Evolutionary conservation across 2,797 vertebrate species (phyloP), one percentile per base, ranked within the genome.

Genomic region (Phoeniculus purpureus): DNA sequence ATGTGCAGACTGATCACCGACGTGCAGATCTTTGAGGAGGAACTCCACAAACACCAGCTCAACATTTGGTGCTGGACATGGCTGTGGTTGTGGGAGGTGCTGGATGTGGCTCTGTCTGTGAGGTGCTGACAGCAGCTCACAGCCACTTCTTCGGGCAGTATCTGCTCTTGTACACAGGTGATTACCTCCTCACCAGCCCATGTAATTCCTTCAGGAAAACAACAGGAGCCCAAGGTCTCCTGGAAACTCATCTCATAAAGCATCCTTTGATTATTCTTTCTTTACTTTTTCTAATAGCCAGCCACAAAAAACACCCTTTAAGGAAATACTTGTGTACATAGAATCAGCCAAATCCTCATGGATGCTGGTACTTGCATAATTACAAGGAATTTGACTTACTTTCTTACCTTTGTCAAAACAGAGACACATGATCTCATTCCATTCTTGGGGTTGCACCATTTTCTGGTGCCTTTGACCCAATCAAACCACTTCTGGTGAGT

Each of bases 361-460:
- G n/a, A 78, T 88, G 91, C 54, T 61, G 37, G 13, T 71, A 87
- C 89, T 94, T 96, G 87, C 95, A 91, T 96, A 83, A 94, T 65
- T 90, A 88, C 3, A 1, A 79, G 67, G 77, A 67, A 88, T 34
- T 77, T 85, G 81, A 85, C 77, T 92, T 93, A 92, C 1, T 52
- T 70, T 61, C 61, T 31, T 40, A 10, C 15, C 54, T 86, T 62
- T 86, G 45, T 56, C 40, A 68, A 68, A 81, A 65, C 29, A 50
- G 59, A 76, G 40, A 59, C 21, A 55, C 60, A 68, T 4, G 0
- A 64, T 47, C 61, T 72, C 7, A 0, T 55, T n/a, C 18, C 15
- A 1, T 45, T 10, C 25, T 68, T 51, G 14, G 10, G 12, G 20
- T 27, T 45, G 43, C 45, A 45, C 26, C 18, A 1, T 54, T 86